phyloP scores from a whole-genome alignment of 2,888 invertebrate genomes.

The Anoncus sp. region DNA sequence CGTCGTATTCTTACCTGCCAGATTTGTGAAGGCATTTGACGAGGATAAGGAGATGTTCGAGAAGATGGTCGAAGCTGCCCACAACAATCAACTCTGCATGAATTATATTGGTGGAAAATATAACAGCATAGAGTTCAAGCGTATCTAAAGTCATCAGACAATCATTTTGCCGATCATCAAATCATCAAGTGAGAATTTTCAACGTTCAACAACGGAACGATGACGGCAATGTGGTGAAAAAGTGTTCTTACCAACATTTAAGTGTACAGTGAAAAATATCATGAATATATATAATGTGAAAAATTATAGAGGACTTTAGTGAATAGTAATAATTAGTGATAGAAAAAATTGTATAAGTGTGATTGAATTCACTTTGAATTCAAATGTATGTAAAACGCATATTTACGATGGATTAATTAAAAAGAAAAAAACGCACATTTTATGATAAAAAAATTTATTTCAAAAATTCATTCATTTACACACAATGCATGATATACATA shows the following conservation, averaged over 20 bases:
- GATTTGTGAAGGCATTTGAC: conserved; percentile 12
- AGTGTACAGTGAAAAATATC: too few relatives aligned
- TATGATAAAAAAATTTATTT: neutral
- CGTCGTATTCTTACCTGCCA: conserved; percentile 26
- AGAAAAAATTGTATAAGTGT: neutral
- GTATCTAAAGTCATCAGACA: neutral
- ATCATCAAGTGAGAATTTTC: too few relatives aligned
- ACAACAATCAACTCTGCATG: conserved; percentile 1
- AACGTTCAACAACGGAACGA: too few relatives aligned
- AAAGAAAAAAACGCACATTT: neutral
- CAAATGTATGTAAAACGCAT: neutral
- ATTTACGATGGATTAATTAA: neutral
- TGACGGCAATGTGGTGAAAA: too few relatives aligned
- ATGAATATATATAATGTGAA: too few relatives aligned
- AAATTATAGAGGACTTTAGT: neutral
- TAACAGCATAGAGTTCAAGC: conserved; percentile 8
- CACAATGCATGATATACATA: neutral
- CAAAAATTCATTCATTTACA: neutral
- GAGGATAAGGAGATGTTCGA: neutral
- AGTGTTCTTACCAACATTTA: too few relatives aligned
- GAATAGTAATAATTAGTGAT: too few relatives aligned
- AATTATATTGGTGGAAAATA: conserved; percentile 32
- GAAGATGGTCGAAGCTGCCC: conserved; percentile 10
- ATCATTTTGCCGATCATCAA: neutral
- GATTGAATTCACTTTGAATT: neutral